phyloP scores from a whole-genome alignment of 1,140 invertebrate species.

The Battus philenor region DNA sequence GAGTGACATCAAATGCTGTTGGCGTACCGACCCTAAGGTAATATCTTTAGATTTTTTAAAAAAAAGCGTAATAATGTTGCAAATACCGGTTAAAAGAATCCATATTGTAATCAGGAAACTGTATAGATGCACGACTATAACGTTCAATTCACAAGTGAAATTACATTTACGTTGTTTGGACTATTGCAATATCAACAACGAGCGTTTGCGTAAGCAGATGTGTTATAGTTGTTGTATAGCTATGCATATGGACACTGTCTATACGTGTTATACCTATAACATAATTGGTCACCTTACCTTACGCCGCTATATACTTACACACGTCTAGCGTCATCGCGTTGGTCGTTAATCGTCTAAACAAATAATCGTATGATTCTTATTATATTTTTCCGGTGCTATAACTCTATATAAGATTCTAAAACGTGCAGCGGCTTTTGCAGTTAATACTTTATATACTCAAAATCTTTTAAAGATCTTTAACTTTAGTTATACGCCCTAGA shows the following conservation, averaged over 20 bases:
- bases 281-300: constrained; percentile 46
- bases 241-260: constrained; percentile 1
- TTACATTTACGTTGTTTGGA: constrained; percentile 4
- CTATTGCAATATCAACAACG: constrained; percentile 7
- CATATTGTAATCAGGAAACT: too few species aligned
- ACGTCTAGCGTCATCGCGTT: constrained; percentile 43
- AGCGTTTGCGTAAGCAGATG: constrained; percentile 3
- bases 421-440: too few species aligned
- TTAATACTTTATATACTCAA: too few species aligned
- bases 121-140: background rate
- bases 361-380: constrained; percentile 20
- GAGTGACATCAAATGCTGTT: constrained; percentile 36
- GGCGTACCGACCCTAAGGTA: background rate
- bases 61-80: background rate
- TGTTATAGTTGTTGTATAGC: constrained; percentile 11
- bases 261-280: constrained; percentile 28
- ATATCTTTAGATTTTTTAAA: background rate
- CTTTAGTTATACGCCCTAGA: too few species aligned
- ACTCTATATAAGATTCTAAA: too few species aligned
- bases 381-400: too few species aligned
- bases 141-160: constrained; percentile 10
- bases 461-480: too few species aligned
- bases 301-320: constrained; percentile 25
- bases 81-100: too few species aligned
- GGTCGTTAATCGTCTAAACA: constrained; percentile 44